These are phyloP conservation scores for Mormyrus lacerda DNA, from an alignment of 2,113 vertebrate species.

Conservation along the genomic window DNA sequence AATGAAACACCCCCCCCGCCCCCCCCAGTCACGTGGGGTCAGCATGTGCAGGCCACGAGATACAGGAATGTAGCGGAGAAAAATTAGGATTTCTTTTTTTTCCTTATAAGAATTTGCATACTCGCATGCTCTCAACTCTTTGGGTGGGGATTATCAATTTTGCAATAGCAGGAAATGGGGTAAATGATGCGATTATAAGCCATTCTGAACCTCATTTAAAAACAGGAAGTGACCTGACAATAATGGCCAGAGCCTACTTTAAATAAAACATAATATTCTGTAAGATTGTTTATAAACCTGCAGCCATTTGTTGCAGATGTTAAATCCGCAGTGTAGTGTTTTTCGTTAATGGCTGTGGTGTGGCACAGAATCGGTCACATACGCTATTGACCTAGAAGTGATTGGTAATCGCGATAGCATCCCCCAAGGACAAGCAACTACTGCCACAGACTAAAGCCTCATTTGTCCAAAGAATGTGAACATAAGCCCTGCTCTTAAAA, in stretches of 20 bases:
- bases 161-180: background rate
- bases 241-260: background rate
- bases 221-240: background rate
- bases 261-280: background rate
- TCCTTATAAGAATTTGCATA: background rate
- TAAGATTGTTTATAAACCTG: background rate
- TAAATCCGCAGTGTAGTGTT: background rate
- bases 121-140: background rate
- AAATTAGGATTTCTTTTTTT: background rate
- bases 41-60: background rate
- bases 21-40: background rate
- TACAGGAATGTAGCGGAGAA: background rate
- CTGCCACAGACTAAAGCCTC: background rate
- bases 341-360: background rate
- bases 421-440: background rate
- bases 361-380: background rate
- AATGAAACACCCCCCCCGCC: background rate
- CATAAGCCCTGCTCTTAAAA: background rate
- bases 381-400: background rate
- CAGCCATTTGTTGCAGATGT: background rate
- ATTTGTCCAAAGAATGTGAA: background rate
- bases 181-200: background rate
- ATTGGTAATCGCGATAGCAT: background rate
- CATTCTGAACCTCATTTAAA: background rate
- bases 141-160: background rate